phyloP scores from a whole-genome alignment of 2,888 invertebrate species.

The Plebejus anna region DNA sequence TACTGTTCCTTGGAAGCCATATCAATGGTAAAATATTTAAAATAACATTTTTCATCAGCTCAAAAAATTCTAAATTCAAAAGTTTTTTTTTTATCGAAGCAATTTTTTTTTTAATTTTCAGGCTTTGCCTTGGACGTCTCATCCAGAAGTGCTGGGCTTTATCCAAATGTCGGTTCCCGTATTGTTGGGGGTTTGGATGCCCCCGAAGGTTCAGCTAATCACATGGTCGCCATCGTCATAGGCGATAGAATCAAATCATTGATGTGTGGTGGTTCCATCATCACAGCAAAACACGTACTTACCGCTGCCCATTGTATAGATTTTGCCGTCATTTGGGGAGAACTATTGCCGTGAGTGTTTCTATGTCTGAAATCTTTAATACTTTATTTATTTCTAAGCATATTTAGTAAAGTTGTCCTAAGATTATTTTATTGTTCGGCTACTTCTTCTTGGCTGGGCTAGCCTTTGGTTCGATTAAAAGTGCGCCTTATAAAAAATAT shows the following conservation, averaged over 20 bases:
- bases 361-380: background rate
- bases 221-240: constrained; percentile 46
- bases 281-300: constrained; percentile 40
- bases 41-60: background rate
- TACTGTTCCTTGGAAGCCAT: background rate
- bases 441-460: too few relatives aligned
- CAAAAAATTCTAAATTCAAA: background rate
- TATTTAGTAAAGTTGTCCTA: background rate
- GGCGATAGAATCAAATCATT: constrained; percentile 38
- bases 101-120: constrained; percentile 29
- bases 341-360: constrained; percentile 38
- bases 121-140: constrained; percentile 31
- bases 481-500: background rate
- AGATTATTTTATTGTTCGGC: too few relatives aligned
- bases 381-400: too few relatives aligned
- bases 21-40: constrained; percentile 3
- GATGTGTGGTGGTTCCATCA: constrained; percentile 43
- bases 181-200: constrained; percentile 48
- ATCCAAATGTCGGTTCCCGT: constrained; percentile 30
- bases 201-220: constrained; percentile 40
- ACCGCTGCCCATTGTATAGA: constrained; percentile 52
- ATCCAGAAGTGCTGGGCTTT: background rate
- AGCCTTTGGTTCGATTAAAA: background rate
- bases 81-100: background rate
- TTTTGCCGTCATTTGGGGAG: constrained; percentile 36